These are phyloP conservation scores for Apotomis capreana DNA, from an alignment of 2,888 invertebrate species.

Conservation along the genomic window DNA sequence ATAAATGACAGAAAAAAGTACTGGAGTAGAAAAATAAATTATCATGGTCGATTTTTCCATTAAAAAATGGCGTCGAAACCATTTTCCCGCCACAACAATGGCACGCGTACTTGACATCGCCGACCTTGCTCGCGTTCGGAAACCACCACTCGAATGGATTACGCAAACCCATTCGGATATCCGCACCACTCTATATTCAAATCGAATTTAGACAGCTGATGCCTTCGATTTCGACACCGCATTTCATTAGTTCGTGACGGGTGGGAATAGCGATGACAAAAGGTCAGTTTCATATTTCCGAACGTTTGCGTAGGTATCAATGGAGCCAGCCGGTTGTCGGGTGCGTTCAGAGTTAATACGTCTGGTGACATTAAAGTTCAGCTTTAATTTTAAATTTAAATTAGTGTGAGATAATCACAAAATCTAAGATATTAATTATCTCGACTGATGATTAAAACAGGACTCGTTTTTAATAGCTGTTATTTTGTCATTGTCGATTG, in stretches of 20 bases:
- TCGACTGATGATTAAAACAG: too few relatives aligned
- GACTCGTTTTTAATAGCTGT: too few relatives aligned
- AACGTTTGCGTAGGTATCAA: conserved; percentile 35
- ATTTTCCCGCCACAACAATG: conserved; percentile 28
- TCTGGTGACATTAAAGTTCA: not conserved
- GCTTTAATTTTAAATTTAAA: too few relatives aligned
- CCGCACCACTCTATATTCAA: conserved; percentile 51
- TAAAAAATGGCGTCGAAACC: conserved; percentile 13
- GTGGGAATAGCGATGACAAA: conserved; percentile 50
- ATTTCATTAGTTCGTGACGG: conserved; percentile 52
- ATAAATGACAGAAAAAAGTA: too few relatives aligned
- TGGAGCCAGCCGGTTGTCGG: not conserved
- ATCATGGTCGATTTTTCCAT: conserved; percentile 16
- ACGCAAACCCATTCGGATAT: conserved; percentile 59
- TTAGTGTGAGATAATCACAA: too few relatives aligned
- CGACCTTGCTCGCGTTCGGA: conserved; percentile 63
- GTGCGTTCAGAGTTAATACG: conserved; percentile 9
- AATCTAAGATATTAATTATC: too few relatives aligned
- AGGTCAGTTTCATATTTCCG: conserved; percentile 56
- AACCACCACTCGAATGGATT: conserved; percentile 50
- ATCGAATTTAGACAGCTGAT: conserved; percentile 45
- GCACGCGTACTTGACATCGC: conserved; percentile 32
- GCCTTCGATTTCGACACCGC: conserved; percentile 59
- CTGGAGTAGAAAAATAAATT: too few relatives aligned
- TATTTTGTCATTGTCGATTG: too few relatives aligned